Base-by-base conservation (phyloP, 2,888 invertebrate genomes). In the Ctenicera cuprea region DNA sequence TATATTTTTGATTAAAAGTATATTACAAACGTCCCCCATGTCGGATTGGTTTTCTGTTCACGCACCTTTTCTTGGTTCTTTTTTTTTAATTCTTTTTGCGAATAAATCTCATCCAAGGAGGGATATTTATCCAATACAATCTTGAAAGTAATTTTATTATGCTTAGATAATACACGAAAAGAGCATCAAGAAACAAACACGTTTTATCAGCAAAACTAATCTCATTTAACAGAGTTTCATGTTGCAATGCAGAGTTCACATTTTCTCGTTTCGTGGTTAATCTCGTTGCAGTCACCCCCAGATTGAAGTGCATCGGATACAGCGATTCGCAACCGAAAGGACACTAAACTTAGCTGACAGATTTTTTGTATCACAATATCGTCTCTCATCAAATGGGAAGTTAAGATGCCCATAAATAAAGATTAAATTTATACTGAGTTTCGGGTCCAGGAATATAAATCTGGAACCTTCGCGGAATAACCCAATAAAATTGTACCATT, bases 401-500 rank as follows among this genome's bases (percentile, higher is more conserved):
- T 20, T 59, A 59, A 59, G 59, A 9, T 20, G 11, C 59, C 59
- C 16, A 59, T 59, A 38, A 59, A 59, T 59, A 59, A 59, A 59
- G 59, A 37, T 38, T 59, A 59, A 59, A 59, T 59, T 59, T 59
- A 38, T 37, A 59, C 38, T 9, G 37, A 18, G 50, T 18, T 57
- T 57, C 38, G 59, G 41, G 52, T 30, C n/a, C 22, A 12, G 16
- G 38, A 38, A 59, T 38, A 59, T 59, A 59, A 59, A 59, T 59
- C 59, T 18, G 38, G 30, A 18, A 26, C 52, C 33, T 9, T 18
- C 30, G 38, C 2, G 38, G 38, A 33, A 59, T 59, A 59, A 38
- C 38, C 41, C 20, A 38, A 59, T 59, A 59, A 59, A 59, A 59
- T 59, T 59, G 38, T 38, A 33, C 59, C 59, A 59, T 59, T 59